phyloP scores from a whole-genome alignment of 2,888 invertebrate genomes.

The Metacarcinus magister region DNA sequence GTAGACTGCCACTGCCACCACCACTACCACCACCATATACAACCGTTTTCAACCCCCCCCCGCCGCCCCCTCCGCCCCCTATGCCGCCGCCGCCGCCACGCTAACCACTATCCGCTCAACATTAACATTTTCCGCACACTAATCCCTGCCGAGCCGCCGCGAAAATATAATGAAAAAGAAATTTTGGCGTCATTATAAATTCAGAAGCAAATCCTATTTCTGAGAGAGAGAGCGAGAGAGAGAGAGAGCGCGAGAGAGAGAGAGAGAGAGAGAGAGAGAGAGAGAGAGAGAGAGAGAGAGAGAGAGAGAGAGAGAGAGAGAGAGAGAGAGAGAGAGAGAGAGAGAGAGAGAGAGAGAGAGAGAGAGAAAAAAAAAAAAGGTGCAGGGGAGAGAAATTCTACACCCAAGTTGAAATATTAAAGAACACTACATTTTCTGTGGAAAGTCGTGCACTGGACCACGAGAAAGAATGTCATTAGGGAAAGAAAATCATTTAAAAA shows the following conservation, averaged over 20 bases:
- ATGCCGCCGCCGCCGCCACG: neutral
- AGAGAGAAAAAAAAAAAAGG: constrained; percentile 4
- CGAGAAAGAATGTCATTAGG: constrained; percentile 30
- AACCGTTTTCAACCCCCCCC: neutral
- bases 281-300: neutral
- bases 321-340: neutral
- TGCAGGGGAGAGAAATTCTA: constrained; percentile 34
- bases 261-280: neutral
- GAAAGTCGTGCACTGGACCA: constrained; percentile 1
- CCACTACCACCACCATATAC: constrained; percentile 32
- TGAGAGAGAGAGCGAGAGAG: constrained; percentile 2
- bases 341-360: constrained; percentile 46
- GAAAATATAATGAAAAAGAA: constrained; percentile 37
- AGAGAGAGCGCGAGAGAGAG: constrained; percentile 39
- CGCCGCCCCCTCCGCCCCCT: constrained; percentile 8
- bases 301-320: neutral
- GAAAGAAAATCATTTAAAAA: neutral
- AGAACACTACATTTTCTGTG: constrained; percentile 12
- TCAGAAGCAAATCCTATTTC: neutral
- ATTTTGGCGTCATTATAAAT: constrained; percentile 29
- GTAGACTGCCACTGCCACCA: neutral
- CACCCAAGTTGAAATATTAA: neutral
- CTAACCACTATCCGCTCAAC: neutral
- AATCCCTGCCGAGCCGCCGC: neutral
- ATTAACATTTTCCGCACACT: constrained; percentile 46